A percentile compares a stretch with the other conserved stretches of the same genome.
phyloP scores from a whole-genome alignment of 2,888 invertebrate species.

The Dermolepida albohirtum region DNA sequence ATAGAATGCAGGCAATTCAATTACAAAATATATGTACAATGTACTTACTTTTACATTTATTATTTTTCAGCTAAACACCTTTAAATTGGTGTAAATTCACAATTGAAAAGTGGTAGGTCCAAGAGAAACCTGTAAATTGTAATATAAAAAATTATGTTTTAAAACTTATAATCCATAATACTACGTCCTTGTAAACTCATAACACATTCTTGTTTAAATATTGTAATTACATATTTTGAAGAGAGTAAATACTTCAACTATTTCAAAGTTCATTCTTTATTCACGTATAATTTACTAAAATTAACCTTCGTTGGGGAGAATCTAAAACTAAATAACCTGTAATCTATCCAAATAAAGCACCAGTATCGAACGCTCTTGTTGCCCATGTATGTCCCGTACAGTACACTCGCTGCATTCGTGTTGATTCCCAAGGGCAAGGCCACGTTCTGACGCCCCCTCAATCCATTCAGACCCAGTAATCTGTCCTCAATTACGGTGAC shows the following conservation, averaged over 20 bases:
- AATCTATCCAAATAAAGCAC: constrained; percentile 27
- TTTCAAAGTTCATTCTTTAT: constrained; percentile 2
- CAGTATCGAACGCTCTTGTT: neutral
- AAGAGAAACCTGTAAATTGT: no score
- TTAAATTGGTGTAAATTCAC: no score
- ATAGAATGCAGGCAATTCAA: no score
- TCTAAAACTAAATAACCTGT: constrained; percentile 31
- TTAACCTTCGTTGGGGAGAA: constrained; percentile 6
- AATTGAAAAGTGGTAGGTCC: no score
- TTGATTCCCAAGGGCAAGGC: constrained; percentile 32
- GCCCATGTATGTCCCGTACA: neutral
- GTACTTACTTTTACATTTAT: no score
- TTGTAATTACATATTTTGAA: no score
- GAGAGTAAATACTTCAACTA: neutral
- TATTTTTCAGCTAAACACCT: no score
- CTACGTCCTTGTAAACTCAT: no score
- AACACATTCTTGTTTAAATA: no score
- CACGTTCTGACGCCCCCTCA: constrained; percentile 26
- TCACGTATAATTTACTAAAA: constrained; percentile 31
- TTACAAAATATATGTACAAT: no score
- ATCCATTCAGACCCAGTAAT: constrained; percentile 32
- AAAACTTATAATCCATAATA: no score
- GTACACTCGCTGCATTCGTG: constrained; percentile 3
- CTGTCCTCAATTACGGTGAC: constrained; percentile 38
- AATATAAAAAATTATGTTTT: no score